Conservation (phyloP, 2,888 invertebrate species). For the Carcina quercana region DNA sequence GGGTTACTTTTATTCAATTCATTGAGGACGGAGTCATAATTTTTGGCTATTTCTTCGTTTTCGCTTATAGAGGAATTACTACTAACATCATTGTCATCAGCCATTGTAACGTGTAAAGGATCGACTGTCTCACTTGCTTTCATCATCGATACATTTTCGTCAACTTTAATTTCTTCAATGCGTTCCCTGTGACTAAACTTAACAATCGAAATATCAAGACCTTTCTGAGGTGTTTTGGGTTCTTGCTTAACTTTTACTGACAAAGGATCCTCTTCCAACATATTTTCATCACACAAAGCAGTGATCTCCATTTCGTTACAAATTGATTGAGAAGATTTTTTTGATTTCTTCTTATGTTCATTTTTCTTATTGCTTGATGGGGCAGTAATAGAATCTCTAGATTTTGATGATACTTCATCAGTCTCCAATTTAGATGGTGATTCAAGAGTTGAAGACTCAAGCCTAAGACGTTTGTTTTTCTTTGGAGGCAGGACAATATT, state of each 20-base stretch:
- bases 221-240: constrained; percentile 45
- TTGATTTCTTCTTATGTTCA: constrained; percentile 24
- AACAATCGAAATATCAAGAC: constrained; percentile 33
- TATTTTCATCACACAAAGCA: constrained; percentile 25
- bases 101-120: constrained; percentile 37
- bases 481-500: constrained; percentile 24
- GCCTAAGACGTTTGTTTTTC: constrained; percentile 40
- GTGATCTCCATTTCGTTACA: constrained; percentile 52
- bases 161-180: constrained; percentile 37
- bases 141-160: constrained; percentile 32
- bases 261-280: constrained; percentile 41
- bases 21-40: constrained; percentile 49
- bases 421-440: constrained; percentile 19
- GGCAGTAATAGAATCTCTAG: constrained; percentile 2
- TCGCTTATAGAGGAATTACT: constrained; percentile 32
- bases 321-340: constrained; percentile 31
- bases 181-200: constrained; percentile 32
- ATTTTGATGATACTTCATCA: constrained; percentile 10
- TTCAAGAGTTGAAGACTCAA: constrained; percentile 48
- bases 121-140: constrained; percentile 37
- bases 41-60: constrained; percentile 49
- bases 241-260: constrained; percentile 39
- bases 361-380: constrained; percentile 2
- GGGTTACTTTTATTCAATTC: constrained; percentile 36
- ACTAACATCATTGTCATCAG: constrained; percentile 21